These are phyloP conservation scores for Lepidurus packardi DNA, from an alignment of 1,140 invertebrate species.

Conservation along the genomic window DNA sequence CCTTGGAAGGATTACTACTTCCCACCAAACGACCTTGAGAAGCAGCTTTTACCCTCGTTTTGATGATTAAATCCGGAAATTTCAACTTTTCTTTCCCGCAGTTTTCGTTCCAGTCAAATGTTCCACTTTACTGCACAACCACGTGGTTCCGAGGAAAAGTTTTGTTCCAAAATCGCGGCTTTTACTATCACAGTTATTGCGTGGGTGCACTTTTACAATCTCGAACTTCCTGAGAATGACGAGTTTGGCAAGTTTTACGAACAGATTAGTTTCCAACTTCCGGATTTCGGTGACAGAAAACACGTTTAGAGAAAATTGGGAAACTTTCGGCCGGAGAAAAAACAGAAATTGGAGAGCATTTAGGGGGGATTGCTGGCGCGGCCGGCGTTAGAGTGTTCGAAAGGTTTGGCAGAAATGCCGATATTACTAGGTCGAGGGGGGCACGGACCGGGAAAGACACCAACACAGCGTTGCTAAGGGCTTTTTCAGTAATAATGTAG, in stretches of 20 bases:
- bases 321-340: too few species aligned
- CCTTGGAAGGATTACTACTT: too few species aligned
- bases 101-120: too few species aligned
- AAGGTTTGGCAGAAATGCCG: neutral
- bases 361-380: neutral
- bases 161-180: neutral
- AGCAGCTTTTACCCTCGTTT: too few species aligned
- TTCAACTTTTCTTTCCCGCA: too few species aligned
- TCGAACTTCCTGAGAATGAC: neutral
- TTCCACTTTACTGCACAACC: neutral
- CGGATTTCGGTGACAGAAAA: neutral
- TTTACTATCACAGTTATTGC: neutral
- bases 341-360: too few species aligned
- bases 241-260: too few species aligned
- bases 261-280: neutral
- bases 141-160: neutral
- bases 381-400: neutral
- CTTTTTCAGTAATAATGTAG: neutral
- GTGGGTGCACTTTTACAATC: neutral
- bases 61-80: too few species aligned
- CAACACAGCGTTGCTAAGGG: constrained; percentile 17
- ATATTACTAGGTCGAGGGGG: neutral
- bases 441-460: neutral
- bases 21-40: too few species aligned
- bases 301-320: too few species aligned